Evolutionary conservation across 2,888 invertebrate species (phyloP).

Genomic region (Limnephilus rhombicus): DNA sequence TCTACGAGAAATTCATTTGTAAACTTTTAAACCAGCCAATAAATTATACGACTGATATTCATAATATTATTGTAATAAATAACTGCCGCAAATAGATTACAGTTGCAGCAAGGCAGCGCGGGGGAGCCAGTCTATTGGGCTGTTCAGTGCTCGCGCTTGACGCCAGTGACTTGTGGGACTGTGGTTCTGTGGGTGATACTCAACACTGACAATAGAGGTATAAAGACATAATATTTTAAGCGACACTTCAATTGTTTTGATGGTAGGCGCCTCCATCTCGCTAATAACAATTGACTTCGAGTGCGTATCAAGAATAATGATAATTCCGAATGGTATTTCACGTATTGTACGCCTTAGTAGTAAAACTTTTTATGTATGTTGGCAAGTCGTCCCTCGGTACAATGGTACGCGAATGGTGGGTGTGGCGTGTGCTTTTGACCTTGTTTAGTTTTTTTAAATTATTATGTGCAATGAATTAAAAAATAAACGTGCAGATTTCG

Average conservation of each 20-base stretch:
- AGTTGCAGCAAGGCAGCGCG: not conserved
- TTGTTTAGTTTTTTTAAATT: not conserved
- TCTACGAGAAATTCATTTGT: not conserved
- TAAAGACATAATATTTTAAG: not conserved
- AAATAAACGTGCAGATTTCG: not conserved
- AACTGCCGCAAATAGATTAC: not conserved
- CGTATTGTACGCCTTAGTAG: not conserved
- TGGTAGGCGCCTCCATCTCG: not conserved
- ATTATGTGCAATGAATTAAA: not conserved
- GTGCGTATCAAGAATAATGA: not conserved
- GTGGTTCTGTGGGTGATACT: not conserved
- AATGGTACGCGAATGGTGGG: not conserved
- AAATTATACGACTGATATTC: not conserved
- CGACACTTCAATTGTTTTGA: conserved; percentile 1
- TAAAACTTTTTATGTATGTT: not conserved
- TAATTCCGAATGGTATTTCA: not conserved
- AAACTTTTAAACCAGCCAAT: not conserved
- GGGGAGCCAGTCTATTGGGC: not conserved
- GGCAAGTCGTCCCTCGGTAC: not conserved
- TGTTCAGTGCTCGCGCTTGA: not conserved
- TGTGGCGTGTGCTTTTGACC: not conserved
- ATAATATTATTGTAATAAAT: not conserved
- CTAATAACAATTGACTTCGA: not conserved
- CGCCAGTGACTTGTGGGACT: not conserved
- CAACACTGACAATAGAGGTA: not conserved